Evolutionary conservation across 30 jellyfish, hydroid and myxozoan species (phyloP).

Genomic region (Calvadosia cruxmelitensis): DNA sequence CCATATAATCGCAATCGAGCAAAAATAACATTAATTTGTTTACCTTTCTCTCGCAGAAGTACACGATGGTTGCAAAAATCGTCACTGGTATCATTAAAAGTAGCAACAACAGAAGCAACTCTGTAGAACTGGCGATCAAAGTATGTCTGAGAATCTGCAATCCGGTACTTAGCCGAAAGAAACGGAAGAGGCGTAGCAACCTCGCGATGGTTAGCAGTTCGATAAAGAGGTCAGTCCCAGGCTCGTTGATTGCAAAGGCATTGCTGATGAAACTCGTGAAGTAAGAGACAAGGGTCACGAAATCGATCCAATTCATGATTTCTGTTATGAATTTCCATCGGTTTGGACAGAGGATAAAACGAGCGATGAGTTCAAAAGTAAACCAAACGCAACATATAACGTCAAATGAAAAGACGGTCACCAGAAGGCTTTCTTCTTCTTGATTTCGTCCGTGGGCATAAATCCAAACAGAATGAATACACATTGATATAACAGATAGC

Average conservation of each 20-base stretch:
- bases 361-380: constrained; percentile 43
- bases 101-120: constrained; percentile 54
- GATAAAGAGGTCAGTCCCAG: constrained; percentile 16
- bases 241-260: constrained; percentile 1
- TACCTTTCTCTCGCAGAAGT: constrained; percentile 74
- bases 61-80: constrained; percentile 80
- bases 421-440: not conserved
- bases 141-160: constrained; percentile 79
- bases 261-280: constrained; percentile 21
- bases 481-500: constrained; percentile 59
- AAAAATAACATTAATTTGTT: too few species aligned
- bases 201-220: constrained; percentile 63
- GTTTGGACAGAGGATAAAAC: constrained; percentile 52
- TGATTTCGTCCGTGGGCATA: constrained; percentile 1
- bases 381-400: constrained; percentile 62
- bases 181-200: constrained; percentile 67
- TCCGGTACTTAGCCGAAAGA: constrained; percentile 82
- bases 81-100: constrained; percentile 88
- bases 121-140: constrained; percentile 86
- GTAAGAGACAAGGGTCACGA: constrained; percentile 42
- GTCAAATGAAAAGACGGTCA: constrained; percentile 20
- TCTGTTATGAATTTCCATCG: constrained; percentile 31
- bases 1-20: too few species aligned
- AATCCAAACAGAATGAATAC: constrained; percentile 41
- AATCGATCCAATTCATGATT: constrained; percentile 51